Conservation (phyloP, 2,888 invertebrate genomes). For the Brachyopa scutellaris region DNA sequence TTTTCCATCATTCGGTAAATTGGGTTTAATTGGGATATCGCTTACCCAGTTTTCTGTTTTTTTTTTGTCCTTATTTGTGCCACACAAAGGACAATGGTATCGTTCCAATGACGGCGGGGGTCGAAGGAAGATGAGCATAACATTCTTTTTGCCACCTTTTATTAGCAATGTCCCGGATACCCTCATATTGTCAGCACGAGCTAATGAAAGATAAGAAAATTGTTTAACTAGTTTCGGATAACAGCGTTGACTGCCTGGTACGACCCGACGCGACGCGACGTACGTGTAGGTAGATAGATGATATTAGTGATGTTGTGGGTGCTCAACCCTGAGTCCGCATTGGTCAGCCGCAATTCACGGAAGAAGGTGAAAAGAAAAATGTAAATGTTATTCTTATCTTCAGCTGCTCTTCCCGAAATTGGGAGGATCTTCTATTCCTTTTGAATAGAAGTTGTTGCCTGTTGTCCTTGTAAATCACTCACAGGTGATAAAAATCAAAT, state of each 20-base stretch:
- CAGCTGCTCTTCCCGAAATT: slow-evolving; percentile 25
- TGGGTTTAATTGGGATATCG: slow-evolving; percentile 58
- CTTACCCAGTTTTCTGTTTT: slow-evolving; percentile 31
- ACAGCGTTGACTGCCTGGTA: slow-evolving; percentile 8
- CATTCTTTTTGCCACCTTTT: slow-evolving; percentile 51
- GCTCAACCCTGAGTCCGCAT: neutral
- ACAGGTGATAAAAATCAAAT: no score
- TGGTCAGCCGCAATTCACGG: slow-evolving; percentile 3
- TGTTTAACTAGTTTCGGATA: slow-evolving; percentile 9
- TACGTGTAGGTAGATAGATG: neutral
- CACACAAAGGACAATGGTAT: slow-evolving; percentile 30
- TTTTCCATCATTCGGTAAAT: slow-evolving; percentile 50
- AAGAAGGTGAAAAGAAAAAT: slow-evolving; percentile 2
- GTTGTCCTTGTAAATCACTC: no score
- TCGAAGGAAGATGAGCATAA: slow-evolving; percentile 25
- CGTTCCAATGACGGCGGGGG: slow-evolving; percentile 31
- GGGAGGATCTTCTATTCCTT: neutral
- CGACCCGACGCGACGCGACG: no score
- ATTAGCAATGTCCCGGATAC: slow-evolving; percentile 30
- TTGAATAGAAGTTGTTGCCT: neutral
- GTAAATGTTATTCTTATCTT: slow-evolving; percentile 1
- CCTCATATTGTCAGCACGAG: slow-evolving; percentile 54
- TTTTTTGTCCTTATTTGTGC: slow-evolving; percentile 36
- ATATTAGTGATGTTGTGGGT: neutral
- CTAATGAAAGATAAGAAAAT: slow-evolving; percentile 33